phyloP scores from a whole-genome alignment of 2,113 vertebrate species.

The Cacatua alba region DNA sequence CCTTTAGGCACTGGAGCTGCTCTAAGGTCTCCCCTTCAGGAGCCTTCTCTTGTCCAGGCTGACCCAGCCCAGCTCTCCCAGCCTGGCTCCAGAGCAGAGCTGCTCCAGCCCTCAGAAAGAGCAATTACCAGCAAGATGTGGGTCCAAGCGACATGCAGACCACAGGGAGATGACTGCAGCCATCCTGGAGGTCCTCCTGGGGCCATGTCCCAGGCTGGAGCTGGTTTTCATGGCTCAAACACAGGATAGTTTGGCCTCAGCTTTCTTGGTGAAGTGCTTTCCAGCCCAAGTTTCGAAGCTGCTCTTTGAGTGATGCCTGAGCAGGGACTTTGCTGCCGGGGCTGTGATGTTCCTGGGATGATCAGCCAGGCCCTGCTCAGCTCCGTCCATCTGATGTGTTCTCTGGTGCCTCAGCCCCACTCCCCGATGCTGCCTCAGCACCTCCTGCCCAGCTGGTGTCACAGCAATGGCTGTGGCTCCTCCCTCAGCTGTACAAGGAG shows the following conservation, averaged over 20 bases:
- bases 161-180: not conserved
- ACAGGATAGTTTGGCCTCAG: not conserved
- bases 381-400: no score
- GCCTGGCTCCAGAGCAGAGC: not conserved
- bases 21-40: no score
- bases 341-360: not conserved
- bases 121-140: not conserved
- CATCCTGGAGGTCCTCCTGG: not conserved
- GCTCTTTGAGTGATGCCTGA: not conserved
- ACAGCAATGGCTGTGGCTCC: not conserved
- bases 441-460: not conserved
- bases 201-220: not conserved
- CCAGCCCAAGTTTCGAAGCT: not conserved
- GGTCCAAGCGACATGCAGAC: not conserved
- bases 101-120: not conserved
- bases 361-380: not conserved
- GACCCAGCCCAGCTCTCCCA: not conserved
- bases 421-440: not conserved
- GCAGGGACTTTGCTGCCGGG: not conserved
- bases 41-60: not conserved
- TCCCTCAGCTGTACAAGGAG: not conserved
- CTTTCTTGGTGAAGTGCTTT: not conserved
- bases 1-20: no score
- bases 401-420: not conserved
- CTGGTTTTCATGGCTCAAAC: not conserved